Evolutionary conservation across 2,797 vertebrate genomes (phyloP).

Genomic region (Hoplostethus mediterraneus): DNA sequence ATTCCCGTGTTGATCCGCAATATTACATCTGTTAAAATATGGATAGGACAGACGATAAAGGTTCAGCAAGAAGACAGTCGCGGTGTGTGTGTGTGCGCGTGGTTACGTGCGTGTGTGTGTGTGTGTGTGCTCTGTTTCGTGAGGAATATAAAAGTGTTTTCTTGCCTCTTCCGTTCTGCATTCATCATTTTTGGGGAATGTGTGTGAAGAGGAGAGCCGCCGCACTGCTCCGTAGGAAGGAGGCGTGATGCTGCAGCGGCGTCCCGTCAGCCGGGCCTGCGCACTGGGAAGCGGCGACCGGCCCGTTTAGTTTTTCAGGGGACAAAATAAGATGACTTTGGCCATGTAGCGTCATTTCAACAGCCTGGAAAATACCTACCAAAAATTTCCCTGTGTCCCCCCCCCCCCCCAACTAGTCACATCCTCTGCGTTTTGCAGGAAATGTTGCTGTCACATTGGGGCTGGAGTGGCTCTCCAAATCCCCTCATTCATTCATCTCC

Average conservation of each 20-base stretch:
- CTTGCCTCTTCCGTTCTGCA: accelerated
- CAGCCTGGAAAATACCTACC: not conserved
- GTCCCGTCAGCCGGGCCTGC: constrained; percentile 67
- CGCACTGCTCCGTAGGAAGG: constrained; percentile 53
- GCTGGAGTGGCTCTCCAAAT: constrained; percentile 16
- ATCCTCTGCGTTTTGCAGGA: constrained; percentile 4
- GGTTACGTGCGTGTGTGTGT: not conserved
- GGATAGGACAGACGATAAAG: constrained; percentile 12
- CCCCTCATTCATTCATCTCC: constrained; percentile 41
- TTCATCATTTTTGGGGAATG: not conserved
- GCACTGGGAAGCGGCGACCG: constrained; percentile 35
- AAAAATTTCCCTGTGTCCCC: no score
- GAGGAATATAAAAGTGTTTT: not conserved
- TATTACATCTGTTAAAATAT: constrained; percentile 60
- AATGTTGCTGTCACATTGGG: not conserved
- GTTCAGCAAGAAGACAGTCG: not conserved
- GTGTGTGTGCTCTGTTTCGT: not conserved
- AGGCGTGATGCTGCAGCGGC: constrained; percentile 69
- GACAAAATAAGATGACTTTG: constrained; percentile 56
- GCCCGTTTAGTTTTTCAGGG: constrained; percentile 35
- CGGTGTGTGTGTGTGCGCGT: not conserved
- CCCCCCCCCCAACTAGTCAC: not conserved
- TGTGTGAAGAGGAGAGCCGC: constrained; percentile 35
- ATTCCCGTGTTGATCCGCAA: not conserved
- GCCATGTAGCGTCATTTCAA: constrained; percentile 18